phyloP scores from a whole-genome alignment of 2,113 vertebrate genomes.

The Boulengeromyrus knoepffleri region DNA sequence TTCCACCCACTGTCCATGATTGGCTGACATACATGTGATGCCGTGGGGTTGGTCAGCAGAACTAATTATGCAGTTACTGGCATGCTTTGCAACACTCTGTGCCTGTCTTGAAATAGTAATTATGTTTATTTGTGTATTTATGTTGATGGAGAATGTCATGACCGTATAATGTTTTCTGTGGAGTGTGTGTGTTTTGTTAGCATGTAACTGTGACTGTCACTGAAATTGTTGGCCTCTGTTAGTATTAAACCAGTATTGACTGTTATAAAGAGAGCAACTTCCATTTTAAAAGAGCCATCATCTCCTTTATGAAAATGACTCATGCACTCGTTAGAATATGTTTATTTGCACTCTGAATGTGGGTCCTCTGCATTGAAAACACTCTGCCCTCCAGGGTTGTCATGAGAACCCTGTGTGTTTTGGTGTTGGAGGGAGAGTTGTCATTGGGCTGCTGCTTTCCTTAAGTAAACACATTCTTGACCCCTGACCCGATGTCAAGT shows the following conservation, averaged over 20 bases:
- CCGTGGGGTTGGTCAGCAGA: neutral
- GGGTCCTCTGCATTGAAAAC: neutral
- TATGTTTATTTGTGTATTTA: neutral
- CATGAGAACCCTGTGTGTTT: neutral
- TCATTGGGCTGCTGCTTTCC: neutral
- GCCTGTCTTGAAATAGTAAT: neutral
- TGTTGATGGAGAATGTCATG: neutral
- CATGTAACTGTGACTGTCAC: neutral
- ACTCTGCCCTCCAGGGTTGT: neutral
- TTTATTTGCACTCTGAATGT: neutral
- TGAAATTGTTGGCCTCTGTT: neutral
- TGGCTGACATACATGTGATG: neutral
- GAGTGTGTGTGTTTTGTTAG: neutral
- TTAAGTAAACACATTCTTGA: neutral
- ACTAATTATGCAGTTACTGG: neutral
- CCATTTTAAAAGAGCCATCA: neutral
- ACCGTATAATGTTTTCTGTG: neutral
- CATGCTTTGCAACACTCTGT: neutral
- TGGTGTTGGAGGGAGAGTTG: neutral
- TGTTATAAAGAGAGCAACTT: neutral
- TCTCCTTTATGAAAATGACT: neutral
- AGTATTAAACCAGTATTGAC: neutral
- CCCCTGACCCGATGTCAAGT: neutral
- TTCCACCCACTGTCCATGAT: neutral
- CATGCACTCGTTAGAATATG: neutral